Percentiles rank a stretch among this genome's conserved stretches.
Conservation (phyloP, 2,113 vertebrate genomes). For the Mesitornis unicolor region DNA sequence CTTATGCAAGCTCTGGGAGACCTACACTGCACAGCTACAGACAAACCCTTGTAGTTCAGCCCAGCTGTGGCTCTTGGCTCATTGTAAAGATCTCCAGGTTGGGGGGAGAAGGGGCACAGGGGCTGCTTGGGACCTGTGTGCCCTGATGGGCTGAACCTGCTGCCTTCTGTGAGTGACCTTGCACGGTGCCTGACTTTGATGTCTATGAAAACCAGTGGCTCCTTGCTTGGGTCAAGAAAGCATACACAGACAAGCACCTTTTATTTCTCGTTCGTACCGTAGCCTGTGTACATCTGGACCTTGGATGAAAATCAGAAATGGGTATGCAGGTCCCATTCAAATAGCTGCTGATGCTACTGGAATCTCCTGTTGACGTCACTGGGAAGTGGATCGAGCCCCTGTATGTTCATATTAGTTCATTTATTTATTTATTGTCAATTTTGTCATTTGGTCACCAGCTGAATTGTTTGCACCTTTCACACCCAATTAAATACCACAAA, state of each 20-base stretch:
- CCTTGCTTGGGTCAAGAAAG: not conserved
- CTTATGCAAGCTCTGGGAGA: not conserved
- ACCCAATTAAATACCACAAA: not conserved
- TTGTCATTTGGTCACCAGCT: not conserved
- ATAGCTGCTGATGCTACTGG: not conserved
- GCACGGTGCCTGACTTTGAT: rapidly evolving
- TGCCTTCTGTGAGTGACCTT: not conserved
- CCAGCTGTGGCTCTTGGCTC: not conserved
- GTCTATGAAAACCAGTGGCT: not conserved
- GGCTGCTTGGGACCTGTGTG: not conserved
- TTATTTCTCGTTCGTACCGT: not conserved
- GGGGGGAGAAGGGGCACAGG: rapidly evolving
- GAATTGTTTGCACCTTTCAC: not conserved
- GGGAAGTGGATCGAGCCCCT: not conserved
- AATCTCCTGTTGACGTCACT: not conserved
- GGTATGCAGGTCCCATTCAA: not conserved
- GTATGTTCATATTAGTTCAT: not conserved
- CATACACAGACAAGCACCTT: not conserved
- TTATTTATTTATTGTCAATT: not conserved
- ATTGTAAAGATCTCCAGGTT: not conserved
- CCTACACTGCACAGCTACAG: not conserved
- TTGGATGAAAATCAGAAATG: not conserved
- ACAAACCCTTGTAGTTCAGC: not conserved
- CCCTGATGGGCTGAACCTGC: not conserved
- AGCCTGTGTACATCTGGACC: not conserved